Base-by-base conservation (phyloP, 2,888 invertebrate species). In the Mythimna lalbum region DNA sequence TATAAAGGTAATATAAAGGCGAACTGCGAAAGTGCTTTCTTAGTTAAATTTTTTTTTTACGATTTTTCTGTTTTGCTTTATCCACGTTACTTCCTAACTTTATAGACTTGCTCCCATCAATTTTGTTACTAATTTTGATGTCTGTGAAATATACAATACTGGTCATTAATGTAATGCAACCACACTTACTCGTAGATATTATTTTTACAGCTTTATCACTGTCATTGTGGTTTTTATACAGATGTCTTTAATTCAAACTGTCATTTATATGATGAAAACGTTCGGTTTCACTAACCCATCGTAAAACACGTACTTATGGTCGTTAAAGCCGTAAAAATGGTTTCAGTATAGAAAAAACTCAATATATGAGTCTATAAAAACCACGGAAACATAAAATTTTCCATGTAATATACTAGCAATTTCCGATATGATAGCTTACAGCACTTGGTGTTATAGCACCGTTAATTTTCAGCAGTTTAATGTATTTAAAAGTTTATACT, bases 351-450 rank as follows among this genome's bases (percentile, higher is more conserved):
- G 88, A 92, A 92, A 91, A 92, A 93, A 90, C 90, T 85, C 89
- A 89, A 94, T 92, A 93, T 93, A 94, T 92, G 92, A 88, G 90
- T 88, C 93, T 88, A 93, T 93, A 93, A 93, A 93, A 93, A 92
- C 87, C 87, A 89, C 88, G 90, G 89, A 90, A 93, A 91, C 90
- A 93, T 92, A 91, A 93, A 93, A 92, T 87, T 90, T 88, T 89
- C 87, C 87, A 89, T 73, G 89, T 90, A 90, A 93, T 91, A 90
- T 93, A 92, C 90, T 90, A 92, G 91, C 89, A 91, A 92, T 93
- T 91, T 92, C 90, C 91, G 88, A 89, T 90, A 90, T 88, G 86
- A 87, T 85, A 82, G 84, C 85, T 88, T 88, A 87, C 62, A 68
- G 31, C 71, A 73, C 69, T 82, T 78, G 70, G 63, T 77, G 60